These are phyloP conservation scores for Neosilurus mollespiculum DNA, from an alignment of 2,797 vertebrate genomes.

Conservation along the genomic window DNA sequence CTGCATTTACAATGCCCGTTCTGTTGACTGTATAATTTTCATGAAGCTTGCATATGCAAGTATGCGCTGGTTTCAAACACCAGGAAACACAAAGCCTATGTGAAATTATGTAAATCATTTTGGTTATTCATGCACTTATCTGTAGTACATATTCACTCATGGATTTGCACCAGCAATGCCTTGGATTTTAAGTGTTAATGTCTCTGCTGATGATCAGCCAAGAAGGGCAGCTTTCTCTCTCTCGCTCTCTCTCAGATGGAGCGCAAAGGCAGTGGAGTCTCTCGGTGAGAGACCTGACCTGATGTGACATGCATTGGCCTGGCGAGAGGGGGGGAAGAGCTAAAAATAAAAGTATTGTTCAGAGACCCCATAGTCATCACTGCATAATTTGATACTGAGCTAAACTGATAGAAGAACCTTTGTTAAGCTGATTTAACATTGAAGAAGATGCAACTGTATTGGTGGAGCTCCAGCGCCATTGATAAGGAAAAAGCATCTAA, in stretches of 20 bases:
- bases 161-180: conserved; percentile 74
- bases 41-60: conserved; percentile 77
- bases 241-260: conserved; percentile 6
- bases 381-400: not conserved
- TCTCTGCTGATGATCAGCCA: conserved; percentile 40
- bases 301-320: not conserved
- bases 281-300: not conserved
- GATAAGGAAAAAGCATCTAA: too few relatives aligned
- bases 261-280: not conserved
- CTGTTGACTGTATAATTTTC: conserved; percentile 78
- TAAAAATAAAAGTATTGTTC: conserved; percentile 15
- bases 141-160: conserved; percentile 73
- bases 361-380: not conserved
- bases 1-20: conserved; percentile 76
- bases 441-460: not conserved
- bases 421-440: not conserved
- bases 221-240: conserved; percentile 65
- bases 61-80: conserved; percentile 63
- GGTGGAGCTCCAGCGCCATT: too few relatives aligned
- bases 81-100: conserved; percentile 72
- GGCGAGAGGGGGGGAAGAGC: not conserved
- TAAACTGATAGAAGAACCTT: not conserved
- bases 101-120: conserved; percentile 80
- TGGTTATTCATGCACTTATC: conserved; percentile 79
- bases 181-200: conserved; percentile 39